These are phyloP conservation scores for Spinibarbus caldwelli DNA, from an alignment of 2,797 vertebrate species.

Conservation along the genomic window DNA sequence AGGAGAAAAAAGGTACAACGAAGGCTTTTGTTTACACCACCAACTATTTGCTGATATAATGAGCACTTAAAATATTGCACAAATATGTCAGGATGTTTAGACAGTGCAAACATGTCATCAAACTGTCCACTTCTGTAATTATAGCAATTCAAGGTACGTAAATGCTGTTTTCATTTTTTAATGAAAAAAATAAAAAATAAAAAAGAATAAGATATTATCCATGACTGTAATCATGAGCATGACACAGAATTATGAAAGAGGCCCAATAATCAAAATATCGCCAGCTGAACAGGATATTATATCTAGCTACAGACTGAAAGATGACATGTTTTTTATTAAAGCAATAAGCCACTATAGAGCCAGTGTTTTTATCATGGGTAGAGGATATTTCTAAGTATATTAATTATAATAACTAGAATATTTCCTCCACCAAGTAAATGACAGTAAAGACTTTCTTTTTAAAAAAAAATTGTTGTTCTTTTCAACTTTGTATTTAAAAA, in stretches of 20 bases:
- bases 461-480: no score
- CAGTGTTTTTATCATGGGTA: background rate
- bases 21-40: background rate
- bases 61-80: background rate
- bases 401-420: background rate
- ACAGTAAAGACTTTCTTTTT: no score
- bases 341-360: background rate
- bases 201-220: background rate
- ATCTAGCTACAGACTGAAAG: background rate
- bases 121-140: constrained; percentile 38
- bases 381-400: background rate
- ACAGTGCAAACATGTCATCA: constrained; percentile 28
- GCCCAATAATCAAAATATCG: background rate
- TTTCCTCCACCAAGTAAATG: background rate
- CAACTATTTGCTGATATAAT: background rate
- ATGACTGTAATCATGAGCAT: constrained; percentile 14
- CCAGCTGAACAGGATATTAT: background rate
- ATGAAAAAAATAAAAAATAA: no score
- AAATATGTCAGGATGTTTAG: constrained; percentile 23
- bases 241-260: background rate
- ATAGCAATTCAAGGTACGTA: constrained; percentile 37
- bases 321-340: background rate
- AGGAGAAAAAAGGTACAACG: constrained; percentile 85
- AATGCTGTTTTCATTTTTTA: constrained; percentile 50
- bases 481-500: no score